Base-by-base conservation (phyloP, 2,797 vertebrate species). In the Sebastes itinus region DNA sequence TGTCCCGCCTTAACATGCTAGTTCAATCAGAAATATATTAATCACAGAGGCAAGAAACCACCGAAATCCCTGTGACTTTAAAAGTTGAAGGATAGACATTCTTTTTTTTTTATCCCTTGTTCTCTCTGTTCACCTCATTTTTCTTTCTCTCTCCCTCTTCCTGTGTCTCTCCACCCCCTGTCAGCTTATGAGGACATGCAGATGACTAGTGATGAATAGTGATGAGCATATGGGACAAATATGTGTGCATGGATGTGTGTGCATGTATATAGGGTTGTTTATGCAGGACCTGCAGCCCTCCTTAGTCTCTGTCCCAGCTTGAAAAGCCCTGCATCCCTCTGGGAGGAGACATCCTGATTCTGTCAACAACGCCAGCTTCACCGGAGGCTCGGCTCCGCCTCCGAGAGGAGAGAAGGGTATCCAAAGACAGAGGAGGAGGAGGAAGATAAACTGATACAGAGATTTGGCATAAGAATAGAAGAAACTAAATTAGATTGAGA, bases 291-390 rank as follows among this genome's bases (percentile, higher is more conserved):
- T 65, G 75, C 72, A 72, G 70, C 64, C 72, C 67, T 86, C 75
- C 79, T 86, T 80, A 72, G 77, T 89, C 67, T 78, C n/a, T 68
- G 82, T 85, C 71, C 78, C 75, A 60, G 61, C 74, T 62, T 77
- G 86, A 88, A 32, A 78, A 75, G 77, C 69, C 67, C 75, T 64
- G 81, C 79, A 54, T 78, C 87, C 91, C 84, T 75, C 61, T 74
- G 91, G 92, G 92, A 91, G 80, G 82, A 87, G 67, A 84, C 87
- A 93, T 93, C 91, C 91, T 87, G 82, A 88, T 88, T 93, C 91
- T 94, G 94, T 95, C 93, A 93, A 92, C 87, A 74, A 60, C 32
- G 46, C 75, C 5, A 22, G 75, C 82, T 63, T 83, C 38, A 86
- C 86, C 73, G 60, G 83, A 75, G 63, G 61, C 73, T 65, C 59